These are phyloP conservation scores for Halocynthia roretzi DNA, from an alignment of 23 tunicate genomes.

Conservation along the genomic window DNA sequence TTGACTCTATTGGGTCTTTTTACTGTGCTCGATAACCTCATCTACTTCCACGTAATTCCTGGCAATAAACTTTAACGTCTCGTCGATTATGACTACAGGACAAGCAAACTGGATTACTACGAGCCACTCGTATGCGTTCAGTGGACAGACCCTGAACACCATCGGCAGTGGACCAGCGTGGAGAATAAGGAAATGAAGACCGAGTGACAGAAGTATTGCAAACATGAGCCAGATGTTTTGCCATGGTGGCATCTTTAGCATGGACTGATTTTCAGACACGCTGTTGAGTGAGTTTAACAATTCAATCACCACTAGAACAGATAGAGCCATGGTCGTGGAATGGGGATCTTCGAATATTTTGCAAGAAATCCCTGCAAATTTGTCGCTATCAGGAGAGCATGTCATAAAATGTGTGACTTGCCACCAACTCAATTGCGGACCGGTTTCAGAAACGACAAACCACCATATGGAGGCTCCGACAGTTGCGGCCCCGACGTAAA, in stretches of 20 bases:
- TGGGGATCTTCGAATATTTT: constrained; percentile 91
- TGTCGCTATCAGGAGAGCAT: constrained; percentile 74
- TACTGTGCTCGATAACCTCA: not conserved
- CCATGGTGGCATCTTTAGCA: constrained; percentile 98
- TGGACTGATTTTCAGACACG: constrained; percentile 96
- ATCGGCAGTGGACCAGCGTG: constrained; percentile 98
- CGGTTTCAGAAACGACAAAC: constrained; percentile 45
- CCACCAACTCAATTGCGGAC: constrained; percentile 77
- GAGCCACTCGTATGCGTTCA: constrained; percentile 20
- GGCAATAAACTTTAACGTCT: constrained; percentile 2
- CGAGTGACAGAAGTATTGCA: constrained; percentile 80
- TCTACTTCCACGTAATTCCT: constrained; percentile 5
- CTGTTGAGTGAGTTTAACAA: constrained; percentile 96
- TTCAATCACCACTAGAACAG: constrained; percentile 95
- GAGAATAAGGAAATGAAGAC: constrained; percentile 89
- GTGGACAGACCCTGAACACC: constrained; percentile 23
- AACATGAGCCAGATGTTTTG: constrained; percentile 76
- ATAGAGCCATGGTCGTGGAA: constrained; percentile 99
- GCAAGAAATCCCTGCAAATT: constrained; percentile 60
- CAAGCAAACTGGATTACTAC: not conserved
- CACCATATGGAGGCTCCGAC: constrained; percentile 81
- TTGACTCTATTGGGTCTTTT: not conserved
- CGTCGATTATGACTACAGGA: constrained; percentile 3
- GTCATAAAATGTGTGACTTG: constrained; percentile 94
- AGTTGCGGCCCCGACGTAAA: constrained; percentile 62